These are phyloP conservation scores for Drosophila acutilabella DNA, from an alignment of 2,888 invertebrate genomes.

Conservation along the genomic window DNA sequence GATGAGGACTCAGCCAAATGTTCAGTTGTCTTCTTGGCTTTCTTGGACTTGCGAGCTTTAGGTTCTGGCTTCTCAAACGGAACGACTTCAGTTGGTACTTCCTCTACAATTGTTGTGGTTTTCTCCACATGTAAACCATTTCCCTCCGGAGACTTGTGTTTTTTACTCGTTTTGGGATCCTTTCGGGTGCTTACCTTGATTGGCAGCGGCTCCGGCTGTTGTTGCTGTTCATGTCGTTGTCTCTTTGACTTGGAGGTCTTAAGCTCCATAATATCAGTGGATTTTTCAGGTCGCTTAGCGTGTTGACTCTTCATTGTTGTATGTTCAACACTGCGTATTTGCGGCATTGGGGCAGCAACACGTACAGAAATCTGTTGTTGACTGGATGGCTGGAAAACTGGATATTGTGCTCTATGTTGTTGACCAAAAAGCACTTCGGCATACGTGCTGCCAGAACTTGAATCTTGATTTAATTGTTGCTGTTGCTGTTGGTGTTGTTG, in stretches of 20 bases:
- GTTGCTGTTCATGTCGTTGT: constrained; percentile 62
- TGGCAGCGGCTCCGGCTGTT: constrained; percentile 68
- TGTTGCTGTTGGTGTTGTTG: constrained; percentile 42
- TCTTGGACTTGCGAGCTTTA: constrained; percentile 64
- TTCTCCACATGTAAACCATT: constrained; percentile 60
- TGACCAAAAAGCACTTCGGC: constrained; percentile 84
- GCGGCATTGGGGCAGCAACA: constrained; percentile 59
- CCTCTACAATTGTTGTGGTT: constrained; percentile 35
- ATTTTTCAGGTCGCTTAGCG: constrained; percentile 64
- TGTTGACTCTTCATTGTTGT: constrained; percentile 54
- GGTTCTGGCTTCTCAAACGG: constrained; percentile 54
- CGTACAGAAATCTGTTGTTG: constrained; percentile 74
- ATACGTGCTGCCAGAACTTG: constrained; percentile 78
- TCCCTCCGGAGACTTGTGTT: constrained; percentile 61
- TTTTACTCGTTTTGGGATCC: constrained; percentile 48
- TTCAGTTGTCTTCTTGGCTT: constrained; percentile 55
- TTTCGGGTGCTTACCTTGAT: constrained; percentile 66
- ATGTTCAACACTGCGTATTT: constrained; percentile 49
- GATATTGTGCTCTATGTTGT: constrained; percentile 67
- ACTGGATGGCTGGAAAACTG: constrained; percentile 87
- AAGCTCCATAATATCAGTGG: constrained; percentile 67
- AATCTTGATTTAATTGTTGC: constrained; percentile 39
- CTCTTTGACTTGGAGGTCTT: constrained; percentile 55
- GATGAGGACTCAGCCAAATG: constrained; percentile 10
- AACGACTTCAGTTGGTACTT: constrained; percentile 8